Evolutionary conservation across 1,140 invertebrate species (phyloP).

Genomic region (Aphis craccivora): DNA sequence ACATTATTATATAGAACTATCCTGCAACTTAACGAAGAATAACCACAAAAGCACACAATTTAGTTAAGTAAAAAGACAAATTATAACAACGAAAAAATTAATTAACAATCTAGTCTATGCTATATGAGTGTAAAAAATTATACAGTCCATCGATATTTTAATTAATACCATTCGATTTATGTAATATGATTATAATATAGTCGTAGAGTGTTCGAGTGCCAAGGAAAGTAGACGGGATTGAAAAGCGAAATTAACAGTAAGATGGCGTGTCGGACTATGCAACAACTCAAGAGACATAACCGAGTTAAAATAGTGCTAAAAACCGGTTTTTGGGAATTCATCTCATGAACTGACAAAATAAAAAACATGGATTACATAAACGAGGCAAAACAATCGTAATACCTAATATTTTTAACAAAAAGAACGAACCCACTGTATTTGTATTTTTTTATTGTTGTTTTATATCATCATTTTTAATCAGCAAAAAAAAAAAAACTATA

Average conservation of each 20-base stretch:
- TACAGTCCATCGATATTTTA: no score
- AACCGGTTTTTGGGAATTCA: background rate
- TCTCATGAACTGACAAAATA: background rate
- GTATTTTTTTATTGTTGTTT: background rate
- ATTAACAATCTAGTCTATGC: no score
- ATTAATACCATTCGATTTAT: background rate
- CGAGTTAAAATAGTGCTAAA: background rate
- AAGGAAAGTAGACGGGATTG: background rate
- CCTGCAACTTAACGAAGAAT: background rate
- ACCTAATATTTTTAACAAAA: background rate
- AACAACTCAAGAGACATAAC: background rate
- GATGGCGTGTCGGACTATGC: background rate
- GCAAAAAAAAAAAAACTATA: background rate
- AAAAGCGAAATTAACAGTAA: background rate
- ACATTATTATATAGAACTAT: background rate
- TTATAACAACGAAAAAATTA: no score
- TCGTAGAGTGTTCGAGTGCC: background rate
- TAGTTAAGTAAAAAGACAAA: background rate
- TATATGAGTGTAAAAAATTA: no score
- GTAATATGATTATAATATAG: background rate
- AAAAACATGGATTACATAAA: background rate
- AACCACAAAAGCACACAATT: background rate
- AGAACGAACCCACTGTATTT: background rate
- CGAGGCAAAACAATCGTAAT: background rate
- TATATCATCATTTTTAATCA: no score